These are phyloP conservation scores for Stenopsyche tienmushanensis DNA, from an alignment of 1,140 invertebrate genomes.

Conservation along the genomic window DNA sequence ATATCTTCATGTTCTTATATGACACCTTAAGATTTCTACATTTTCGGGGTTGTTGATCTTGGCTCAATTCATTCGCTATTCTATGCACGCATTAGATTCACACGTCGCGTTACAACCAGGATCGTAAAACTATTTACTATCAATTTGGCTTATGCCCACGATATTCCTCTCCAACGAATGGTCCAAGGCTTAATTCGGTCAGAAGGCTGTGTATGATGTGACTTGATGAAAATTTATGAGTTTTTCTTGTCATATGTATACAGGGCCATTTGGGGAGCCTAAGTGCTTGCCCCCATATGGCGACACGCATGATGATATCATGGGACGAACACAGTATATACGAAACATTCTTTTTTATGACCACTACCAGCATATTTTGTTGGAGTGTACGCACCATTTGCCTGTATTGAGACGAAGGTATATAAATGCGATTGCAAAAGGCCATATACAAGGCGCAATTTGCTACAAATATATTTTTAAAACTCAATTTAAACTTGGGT, in stretches of 20 bases:
- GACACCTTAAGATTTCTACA: no score
- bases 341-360: not conserved
- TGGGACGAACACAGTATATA: not conserved
- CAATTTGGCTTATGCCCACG: not conserved
- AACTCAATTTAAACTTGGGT: no score
- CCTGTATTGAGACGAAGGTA: no score
- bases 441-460: no score
- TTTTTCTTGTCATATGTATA: not conserved
- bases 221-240: slow-evolving; percentile 1
- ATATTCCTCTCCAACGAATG: not conserved
- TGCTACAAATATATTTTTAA: no score
- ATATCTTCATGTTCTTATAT: no score
- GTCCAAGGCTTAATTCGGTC: not conserved
- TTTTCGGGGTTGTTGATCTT: no score
- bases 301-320: not conserved
- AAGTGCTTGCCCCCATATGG: no score
- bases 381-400: no score
- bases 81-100: not conserved
- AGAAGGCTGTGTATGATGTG: slow-evolving; percentile 1
- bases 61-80: no score
- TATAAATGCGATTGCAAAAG: no score
- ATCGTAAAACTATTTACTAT: not conserved
- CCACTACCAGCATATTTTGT: not conserved
- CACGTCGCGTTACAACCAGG: not conserved
- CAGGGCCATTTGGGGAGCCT: no score